Conservation (phyloP, 2,113 vertebrate species). For the Mustela nigripes region DNA sequence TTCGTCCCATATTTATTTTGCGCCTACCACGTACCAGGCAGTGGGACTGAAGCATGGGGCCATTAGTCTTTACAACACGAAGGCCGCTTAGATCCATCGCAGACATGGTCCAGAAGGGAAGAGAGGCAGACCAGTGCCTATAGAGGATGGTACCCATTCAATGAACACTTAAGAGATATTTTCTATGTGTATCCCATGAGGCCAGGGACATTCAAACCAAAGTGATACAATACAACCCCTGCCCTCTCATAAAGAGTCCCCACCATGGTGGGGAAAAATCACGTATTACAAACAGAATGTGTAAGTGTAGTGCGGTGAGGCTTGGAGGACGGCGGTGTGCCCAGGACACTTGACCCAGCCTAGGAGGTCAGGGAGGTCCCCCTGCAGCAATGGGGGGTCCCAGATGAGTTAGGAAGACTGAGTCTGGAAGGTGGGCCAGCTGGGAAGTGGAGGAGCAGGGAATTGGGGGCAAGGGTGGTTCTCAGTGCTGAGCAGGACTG, state of each 20-base stretch:
- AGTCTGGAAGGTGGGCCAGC: not conserved
- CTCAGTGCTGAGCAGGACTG: not conserved
- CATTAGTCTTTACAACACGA: not conserved
- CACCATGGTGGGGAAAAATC: not conserved
- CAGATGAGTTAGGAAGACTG: not conserved
- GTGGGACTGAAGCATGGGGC: not conserved
- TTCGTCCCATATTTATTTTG: not conserved
- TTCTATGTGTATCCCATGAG: not conserved
- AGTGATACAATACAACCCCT: fast-evolving
- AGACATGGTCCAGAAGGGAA: not conserved
- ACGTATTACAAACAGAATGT: not conserved
- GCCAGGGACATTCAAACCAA: not conserved
- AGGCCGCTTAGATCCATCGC: not conserved
- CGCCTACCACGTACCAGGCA: not conserved
- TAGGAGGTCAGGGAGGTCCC: not conserved
- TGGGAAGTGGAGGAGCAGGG: not conserved
- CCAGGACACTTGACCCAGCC: not conserved
- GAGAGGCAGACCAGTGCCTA: not conserved
- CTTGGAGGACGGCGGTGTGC: too few relatives aligned
- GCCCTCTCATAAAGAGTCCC: not conserved
- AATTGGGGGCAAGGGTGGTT: fast-evolving
- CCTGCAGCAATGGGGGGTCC: not conserved
- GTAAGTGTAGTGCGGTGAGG: not conserved
- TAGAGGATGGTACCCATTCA: not conserved
- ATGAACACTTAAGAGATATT: not conserved